phyloP scores from a whole-genome alignment of 2,797 vertebrate species.

The Micromesistius poutassou region DNA sequence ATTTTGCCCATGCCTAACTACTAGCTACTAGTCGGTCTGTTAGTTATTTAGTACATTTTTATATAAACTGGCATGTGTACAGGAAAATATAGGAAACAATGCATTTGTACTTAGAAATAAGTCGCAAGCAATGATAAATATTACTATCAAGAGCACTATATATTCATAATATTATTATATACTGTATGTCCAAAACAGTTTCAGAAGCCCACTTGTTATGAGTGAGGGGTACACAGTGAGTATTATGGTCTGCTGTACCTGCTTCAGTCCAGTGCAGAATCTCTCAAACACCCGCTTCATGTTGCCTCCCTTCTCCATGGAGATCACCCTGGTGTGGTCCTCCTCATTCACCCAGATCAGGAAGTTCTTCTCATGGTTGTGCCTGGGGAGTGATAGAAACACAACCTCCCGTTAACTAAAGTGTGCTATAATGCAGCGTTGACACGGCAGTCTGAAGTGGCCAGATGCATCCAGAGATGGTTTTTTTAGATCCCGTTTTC shows the following conservation, averaged over 20 bases:
- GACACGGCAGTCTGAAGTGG: neutral
- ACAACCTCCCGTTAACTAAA: too few relatives aligned
- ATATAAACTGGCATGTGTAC: neutral
- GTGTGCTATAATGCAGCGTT: neutral
- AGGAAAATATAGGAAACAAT: neutral
- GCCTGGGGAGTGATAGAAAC: slow-evolving; percentile 63
- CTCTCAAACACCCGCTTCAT: slow-evolving; percentile 94
- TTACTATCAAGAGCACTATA: neutral
- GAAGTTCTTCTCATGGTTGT: slow-evolving; percentile 94
- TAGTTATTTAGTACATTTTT: neutral
- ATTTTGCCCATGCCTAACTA: too few relatives aligned
- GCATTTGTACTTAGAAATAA: neutral
- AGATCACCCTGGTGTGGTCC: slow-evolving; percentile 94
- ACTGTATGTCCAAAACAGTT: neutral
- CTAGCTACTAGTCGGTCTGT: neutral
- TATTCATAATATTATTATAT: neutral
- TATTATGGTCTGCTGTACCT: slow-evolving; percentile 65
- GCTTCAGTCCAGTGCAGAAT: slow-evolving; percentile 88
- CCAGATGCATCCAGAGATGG: neutral
- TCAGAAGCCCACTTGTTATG: neutral
- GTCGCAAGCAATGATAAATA: neutral
- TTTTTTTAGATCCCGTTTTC: neutral
- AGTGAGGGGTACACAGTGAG: neutral
- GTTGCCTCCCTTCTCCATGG: slow-evolving; percentile 97
- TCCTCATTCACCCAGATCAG: slow-evolving; percentile 95